These are phyloP conservation scores for Hyalella azteca DNA, from an alignment of 2,888 invertebrate genomes.

Conservation along the genomic window DNA sequence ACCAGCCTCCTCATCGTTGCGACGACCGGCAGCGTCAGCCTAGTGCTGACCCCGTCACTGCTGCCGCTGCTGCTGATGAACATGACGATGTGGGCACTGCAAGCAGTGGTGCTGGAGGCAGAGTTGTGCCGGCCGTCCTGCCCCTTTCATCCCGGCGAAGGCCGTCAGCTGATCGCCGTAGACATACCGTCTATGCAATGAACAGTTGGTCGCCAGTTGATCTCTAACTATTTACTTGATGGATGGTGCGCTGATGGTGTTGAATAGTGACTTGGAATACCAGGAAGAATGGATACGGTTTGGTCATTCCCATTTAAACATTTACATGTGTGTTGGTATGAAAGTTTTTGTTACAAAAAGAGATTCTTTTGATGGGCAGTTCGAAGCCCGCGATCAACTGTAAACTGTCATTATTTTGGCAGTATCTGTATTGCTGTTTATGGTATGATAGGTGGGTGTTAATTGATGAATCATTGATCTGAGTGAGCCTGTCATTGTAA, in stretches of 20 bases:
- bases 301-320: neutral
- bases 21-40: neutral
- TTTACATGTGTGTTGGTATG: neutral
- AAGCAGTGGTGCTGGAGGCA: neutral
- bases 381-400: neutral
- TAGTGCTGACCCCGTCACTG: neutral
- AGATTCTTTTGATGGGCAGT: neutral
- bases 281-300: neutral
- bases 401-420: neutral
- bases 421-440: too few relatives aligned
- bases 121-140: constrained; percentile 22
- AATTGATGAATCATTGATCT: too few relatives aligned
- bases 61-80: neutral
- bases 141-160: constrained; percentile 14
- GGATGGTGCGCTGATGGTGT: too few relatives aligned
- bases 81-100: neutral
- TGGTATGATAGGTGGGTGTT: too few relatives aligned
- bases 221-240: too few relatives aligned
- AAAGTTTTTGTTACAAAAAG: neutral
- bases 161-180: neutral
- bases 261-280: neutral
- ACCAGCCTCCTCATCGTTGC: neutral
- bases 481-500: too few relatives aligned
- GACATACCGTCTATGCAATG: constrained; percentile 1
- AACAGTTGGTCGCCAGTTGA: constrained; percentile 27